phyloP scores from a whole-genome alignment of 2,797 vertebrate genomes.

The Picus viridis region DNA sequence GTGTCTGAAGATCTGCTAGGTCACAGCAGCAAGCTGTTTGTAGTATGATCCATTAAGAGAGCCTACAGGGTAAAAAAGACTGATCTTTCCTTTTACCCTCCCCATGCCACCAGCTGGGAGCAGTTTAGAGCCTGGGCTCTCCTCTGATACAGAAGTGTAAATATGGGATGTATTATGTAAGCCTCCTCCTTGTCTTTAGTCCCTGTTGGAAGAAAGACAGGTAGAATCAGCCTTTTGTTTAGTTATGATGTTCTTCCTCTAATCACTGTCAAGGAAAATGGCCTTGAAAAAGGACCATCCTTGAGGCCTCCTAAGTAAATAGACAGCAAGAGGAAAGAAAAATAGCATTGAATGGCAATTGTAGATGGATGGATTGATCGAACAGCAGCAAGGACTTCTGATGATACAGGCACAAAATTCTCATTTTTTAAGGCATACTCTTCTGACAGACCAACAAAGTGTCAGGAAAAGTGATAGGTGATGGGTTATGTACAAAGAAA shows the following conservation, averaged over 20 bases:
- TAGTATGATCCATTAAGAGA: not conserved
- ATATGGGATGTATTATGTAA: not conserved
- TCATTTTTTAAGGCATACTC: not conserved
- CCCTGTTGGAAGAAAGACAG: not conserved
- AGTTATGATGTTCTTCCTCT: not conserved
- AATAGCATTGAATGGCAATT: not conserved
- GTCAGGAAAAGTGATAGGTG: not conserved
- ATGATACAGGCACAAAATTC: not conserved
- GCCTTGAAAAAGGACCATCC: not conserved
- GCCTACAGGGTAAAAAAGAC: not conserved
- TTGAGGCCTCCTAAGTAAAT: not conserved
- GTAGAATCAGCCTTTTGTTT: not conserved
- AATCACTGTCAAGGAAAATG: not conserved
- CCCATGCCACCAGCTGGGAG: accelerated
- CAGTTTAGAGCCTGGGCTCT: not conserved
- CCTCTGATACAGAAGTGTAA: not conserved
- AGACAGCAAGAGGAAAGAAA: not conserved
- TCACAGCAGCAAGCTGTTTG: not conserved
- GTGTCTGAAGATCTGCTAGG: not conserved
- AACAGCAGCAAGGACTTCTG: not conserved
- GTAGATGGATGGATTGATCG: not conserved
- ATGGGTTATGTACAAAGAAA: not conserved
- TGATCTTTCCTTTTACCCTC: not conserved
- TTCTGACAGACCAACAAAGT: not conserved
- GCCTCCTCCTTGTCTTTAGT: not conserved